phyloP scores from a whole-genome alignment of 2,113 vertebrate species.

The Tricholaema leucomelas region DNA sequence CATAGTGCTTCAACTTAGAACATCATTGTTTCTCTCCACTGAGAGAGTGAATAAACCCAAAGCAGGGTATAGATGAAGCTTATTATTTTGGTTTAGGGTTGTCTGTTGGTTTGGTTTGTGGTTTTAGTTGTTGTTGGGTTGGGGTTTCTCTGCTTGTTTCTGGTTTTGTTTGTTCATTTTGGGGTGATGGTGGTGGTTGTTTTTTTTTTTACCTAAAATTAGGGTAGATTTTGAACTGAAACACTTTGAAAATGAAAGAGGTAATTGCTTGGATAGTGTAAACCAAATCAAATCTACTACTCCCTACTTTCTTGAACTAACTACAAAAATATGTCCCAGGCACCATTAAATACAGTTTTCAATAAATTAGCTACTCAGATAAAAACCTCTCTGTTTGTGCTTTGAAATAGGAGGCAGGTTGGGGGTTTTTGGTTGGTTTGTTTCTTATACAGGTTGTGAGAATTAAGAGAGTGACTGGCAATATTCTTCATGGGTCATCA shows the following conservation, averaged over 20 bases:
- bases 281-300: background rate
- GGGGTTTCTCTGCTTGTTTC: too few species aligned
- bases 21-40: background rate
- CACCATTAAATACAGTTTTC: background rate
- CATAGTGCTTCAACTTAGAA: background rate
- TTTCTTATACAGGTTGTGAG: background rate
- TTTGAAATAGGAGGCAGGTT: background rate
- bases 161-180: background rate
- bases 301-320: background rate
- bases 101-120: background rate
- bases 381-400: background rate
- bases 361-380: background rate
- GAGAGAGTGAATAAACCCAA: background rate
- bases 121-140: too few species aligned
- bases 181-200: too few species aligned
- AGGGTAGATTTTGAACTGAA: background rate
- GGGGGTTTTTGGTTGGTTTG: too few species aligned
- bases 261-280: background rate
- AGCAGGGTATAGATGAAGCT: background rate
- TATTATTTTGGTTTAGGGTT: background rate
- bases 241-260: background rate
- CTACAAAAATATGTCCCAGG: background rate
- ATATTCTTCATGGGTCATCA: rapidly evolving
- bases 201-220: background rate
- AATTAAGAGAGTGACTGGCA: background rate